Base-by-base conservation (phyloP, 2,113 vertebrate species). In the Gnathonemus longibarbis region DNA sequence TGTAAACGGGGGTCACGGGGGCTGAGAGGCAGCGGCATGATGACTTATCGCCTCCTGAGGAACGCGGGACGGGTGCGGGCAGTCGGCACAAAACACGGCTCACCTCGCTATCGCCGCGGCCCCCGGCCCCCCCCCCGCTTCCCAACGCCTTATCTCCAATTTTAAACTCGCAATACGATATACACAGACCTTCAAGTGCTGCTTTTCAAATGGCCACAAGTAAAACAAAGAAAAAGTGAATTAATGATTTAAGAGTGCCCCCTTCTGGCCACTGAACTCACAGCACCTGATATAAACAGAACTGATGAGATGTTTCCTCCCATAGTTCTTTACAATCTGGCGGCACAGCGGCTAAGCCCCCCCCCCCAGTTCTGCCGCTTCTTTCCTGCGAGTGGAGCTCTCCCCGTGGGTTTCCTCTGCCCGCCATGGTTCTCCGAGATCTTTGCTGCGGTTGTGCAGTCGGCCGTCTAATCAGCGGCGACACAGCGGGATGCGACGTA, bases 191-290 rank as follows among this genome's bases (percentile, higher is more conserved):
- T 39, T 80, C 35, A 39, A 42, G 35, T 19, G 35, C 35, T 80
- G 35, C 35, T 80, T 80, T 80, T 80, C 74, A 80, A 80, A 39
- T 80, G 15, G 31, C 19, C 6, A 85, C 42, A n/a, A 21, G 42
- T 7, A 53, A 52, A 87, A 35, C 5, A 19, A 15, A 42, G 19
- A 52, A 19, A 53, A 19, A 7, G 11, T 1, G 50, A 87, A 87
- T 27, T 52, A 87, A 42, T 87, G 86, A 87, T 27, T 31, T 52
- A 87, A 87, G 49, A 87, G 11, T 35, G 49, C 86, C 86, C 49
- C 50, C 86, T 87, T 53, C 49, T 87, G 86, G 86, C 52, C 86
- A 35, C 31, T 19, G 17, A 7, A 31, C 50, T 35, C 49, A 87
- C 27, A 39, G 31, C 49, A 35, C 49, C 15, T 2, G 49, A 27